phyloP scores from a whole-genome alignment of 2,113 vertebrate genomes.

The Gambusia affinis region DNA sequence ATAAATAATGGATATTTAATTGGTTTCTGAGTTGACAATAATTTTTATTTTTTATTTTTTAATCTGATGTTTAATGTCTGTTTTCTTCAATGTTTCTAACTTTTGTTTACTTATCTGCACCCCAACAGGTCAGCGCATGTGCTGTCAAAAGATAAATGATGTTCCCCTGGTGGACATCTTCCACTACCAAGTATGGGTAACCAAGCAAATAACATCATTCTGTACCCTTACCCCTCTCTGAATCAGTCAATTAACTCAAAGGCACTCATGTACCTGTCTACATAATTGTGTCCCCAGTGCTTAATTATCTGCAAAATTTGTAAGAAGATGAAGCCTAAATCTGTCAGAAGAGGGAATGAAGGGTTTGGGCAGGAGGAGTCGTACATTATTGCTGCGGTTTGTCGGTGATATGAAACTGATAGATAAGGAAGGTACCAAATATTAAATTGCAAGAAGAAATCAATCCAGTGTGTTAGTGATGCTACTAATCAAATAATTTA shows the following conservation, averaged over 20 bases:
- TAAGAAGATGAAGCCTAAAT: slow-evolving; percentile 52
- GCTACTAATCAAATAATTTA: too few relatives aligned
- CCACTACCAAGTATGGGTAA: slow-evolving; percentile 24
- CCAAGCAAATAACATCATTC: slow-evolving; percentile 63
- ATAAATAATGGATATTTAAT: background rate
- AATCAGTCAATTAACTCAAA: slow-evolving; percentile 74
- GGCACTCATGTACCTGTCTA: slow-evolving; percentile 69
- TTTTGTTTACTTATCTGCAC: slow-evolving; percentile 23
- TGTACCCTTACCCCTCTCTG: slow-evolving; percentile 57
- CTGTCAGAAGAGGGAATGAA: slow-evolving; percentile 31
- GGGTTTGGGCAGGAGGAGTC: background rate
- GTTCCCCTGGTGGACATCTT: slow-evolving; percentile 30
- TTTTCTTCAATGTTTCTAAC: slow-evolving; percentile 29
- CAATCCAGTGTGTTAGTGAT: background rate
- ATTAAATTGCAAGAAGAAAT: slow-evolving; percentile 15
- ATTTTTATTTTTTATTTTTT: too few relatives aligned
- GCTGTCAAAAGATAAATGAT: slow-evolving; percentile 53
- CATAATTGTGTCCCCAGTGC: slow-evolving; percentile 71
- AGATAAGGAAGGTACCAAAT: slow-evolving; percentile 38
- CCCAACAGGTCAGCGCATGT: slow-evolving; percentile 30
- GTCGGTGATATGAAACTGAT: slow-evolving; percentile 49
- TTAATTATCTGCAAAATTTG: slow-evolving; percentile 71
- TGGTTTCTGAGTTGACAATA: too few relatives aligned
- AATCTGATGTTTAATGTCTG: slow-evolving; percentile 13
- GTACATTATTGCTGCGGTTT: slow-evolving; percentile 27